Conservation (phyloP, 2,113 vertebrate genomes). For the Etheostoma spectabile region DNA sequence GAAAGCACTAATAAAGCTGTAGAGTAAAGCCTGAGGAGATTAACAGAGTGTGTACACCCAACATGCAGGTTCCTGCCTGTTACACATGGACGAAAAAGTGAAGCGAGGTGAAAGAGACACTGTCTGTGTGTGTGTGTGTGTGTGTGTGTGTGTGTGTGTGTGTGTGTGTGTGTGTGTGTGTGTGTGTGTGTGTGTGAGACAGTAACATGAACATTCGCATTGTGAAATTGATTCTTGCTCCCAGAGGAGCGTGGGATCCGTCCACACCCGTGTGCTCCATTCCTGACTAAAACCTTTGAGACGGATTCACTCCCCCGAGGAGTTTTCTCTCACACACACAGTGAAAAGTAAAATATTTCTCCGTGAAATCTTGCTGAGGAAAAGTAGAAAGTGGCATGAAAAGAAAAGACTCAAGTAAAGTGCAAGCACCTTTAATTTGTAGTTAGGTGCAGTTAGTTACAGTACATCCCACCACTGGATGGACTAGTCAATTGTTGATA, state of each 20-base stretch:
- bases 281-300: conserved; percentile 45
- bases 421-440: no score
- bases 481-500: no score
- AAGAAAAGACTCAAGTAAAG: no score
- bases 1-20: conserved; percentile 54
- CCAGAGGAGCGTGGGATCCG: conserved; percentile 50
- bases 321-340: conserved; percentile 21
- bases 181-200: background rate
- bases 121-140: background rate
- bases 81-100: background rate
- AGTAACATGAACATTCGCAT: background rate
- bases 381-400: no score
- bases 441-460: no score
- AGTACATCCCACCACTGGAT: no score
- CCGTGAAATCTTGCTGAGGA: no score
- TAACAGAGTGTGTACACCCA: background rate
- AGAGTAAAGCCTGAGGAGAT: conserved; percentile 54
- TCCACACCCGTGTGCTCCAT: conserved; percentile 48
- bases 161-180: background rate
- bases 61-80: conserved; percentile 43
- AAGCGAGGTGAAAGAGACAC: background rate
- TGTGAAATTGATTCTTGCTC: conserved; percentile 43
- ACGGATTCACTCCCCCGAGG: conserved; percentile 27
- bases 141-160: background rate
- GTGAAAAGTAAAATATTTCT: no score